Evolutionary conservation across 2,888 invertebrate genomes (phyloP).

Genomic region (Geophilus truncorum): DNA sequence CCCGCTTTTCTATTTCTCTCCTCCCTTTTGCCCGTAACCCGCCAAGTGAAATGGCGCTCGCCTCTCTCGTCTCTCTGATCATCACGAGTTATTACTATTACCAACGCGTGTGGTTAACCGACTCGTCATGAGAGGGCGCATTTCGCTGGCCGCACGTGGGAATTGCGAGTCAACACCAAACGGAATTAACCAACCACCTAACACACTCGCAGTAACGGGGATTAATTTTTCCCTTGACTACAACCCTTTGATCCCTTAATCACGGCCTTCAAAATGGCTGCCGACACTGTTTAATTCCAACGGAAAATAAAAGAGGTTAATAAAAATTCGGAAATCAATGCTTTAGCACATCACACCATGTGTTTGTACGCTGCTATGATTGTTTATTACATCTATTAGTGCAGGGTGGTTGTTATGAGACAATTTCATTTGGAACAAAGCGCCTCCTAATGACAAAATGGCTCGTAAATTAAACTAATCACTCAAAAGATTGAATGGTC

Average conservation of each 20-base stretch:
- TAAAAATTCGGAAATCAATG: background rate
- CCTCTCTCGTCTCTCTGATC: too few species aligned
- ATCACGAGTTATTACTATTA: conserved; percentile 18
- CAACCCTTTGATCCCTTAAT: background rate
- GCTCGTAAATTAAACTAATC: conserved; percentile 13
- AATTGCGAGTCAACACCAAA: conserved; percentile 16
- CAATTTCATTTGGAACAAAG: conserved; percentile 7
- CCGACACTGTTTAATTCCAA: background rate
- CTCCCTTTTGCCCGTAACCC: background rate
- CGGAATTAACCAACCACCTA: conserved; percentile 15
- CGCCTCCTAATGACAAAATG: conserved; percentile 4
- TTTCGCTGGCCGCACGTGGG: conserved; percentile 13
- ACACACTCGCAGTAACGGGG: background rate
- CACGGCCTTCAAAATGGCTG: background rate
- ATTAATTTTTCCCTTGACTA: background rate
- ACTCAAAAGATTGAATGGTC: conserved; percentile 16
- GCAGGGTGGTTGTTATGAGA: background rate
- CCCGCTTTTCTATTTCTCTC: background rate
- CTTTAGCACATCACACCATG: too few species aligned
- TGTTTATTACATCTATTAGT: background rate
- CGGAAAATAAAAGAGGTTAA: background rate
- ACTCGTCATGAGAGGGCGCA: conserved; percentile 14
- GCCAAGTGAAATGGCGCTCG: background rate
- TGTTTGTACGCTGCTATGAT: background rate
- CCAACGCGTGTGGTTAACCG: conserved; percentile 3